A percentile compares a stretch with the other conserved stretches of the same genome.
Evolutionary conservation across 37 sponge, comb jelly and placozoan species (phyloP).

Genomic region (Amphimedon queenslandica): DNA sequence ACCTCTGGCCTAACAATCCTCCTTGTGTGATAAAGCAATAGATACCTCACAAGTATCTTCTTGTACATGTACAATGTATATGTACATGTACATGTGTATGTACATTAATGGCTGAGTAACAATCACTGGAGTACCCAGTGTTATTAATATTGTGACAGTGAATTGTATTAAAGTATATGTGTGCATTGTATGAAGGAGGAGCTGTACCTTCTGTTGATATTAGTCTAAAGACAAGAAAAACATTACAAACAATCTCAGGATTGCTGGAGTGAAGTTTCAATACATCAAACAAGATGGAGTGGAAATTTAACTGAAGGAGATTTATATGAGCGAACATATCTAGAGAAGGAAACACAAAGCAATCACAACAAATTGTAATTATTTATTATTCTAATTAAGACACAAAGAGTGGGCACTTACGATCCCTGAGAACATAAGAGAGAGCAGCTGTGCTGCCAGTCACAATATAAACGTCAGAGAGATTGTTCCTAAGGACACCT

Average conservation of each 20-base stretch:
- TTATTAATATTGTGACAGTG: not conserved
- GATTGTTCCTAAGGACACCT: not conserved
- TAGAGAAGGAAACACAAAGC: not conserved
- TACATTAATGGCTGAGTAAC: not conserved
- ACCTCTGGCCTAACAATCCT: no score
- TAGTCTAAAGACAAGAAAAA: not conserved
- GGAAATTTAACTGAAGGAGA: conserved; percentile 12
- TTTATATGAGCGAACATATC: conserved; percentile 26
- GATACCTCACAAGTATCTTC: no score
- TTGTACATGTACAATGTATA: no score
- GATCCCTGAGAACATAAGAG: conserved; percentile 4
- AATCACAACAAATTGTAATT: no score
- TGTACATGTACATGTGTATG: not conserved
- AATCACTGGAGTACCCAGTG: not conserved
- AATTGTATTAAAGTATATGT: not conserved
- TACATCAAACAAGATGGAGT: conserved; percentile 9
- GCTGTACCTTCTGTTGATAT: conserved; percentile 5
- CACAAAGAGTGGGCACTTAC: not conserved
- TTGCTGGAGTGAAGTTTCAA: conserved; percentile 10
- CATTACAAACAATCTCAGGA: conserved; percentile 14
- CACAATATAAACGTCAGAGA: not conserved
- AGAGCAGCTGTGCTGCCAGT: conserved; percentile 32
- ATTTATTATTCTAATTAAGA: no score
- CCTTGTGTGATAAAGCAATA: no score
- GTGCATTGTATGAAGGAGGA: not conserved